These are phyloP conservation scores for Podilymbus podiceps DNA, from an alignment of 2,113 vertebrate species.

Conservation along the genomic window DNA sequence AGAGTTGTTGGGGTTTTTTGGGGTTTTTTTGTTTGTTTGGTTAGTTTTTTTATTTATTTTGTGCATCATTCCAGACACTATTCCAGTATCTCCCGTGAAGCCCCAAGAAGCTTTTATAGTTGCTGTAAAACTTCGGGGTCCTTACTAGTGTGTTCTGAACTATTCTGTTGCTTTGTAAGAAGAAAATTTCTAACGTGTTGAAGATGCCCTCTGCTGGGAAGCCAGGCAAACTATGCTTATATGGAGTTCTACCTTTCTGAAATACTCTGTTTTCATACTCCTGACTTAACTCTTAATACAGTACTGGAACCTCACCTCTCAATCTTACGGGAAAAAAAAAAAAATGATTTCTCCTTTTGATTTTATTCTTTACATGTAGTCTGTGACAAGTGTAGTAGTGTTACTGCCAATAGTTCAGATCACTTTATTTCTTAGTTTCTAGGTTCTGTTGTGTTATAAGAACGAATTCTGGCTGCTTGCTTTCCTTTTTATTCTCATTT, in stretches of 20 bases:
- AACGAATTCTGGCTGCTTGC: neutral
- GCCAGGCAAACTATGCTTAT: conserved; percentile 26
- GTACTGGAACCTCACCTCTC: neutral
- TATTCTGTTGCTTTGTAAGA: neutral
- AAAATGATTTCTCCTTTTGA: neutral
- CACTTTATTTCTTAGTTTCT: neutral
- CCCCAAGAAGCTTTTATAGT: neutral
- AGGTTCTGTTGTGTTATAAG: neutral
- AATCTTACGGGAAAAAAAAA: neutral
- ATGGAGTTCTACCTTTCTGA: neutral
- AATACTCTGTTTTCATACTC: neutral
- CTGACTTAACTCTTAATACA: neutral
- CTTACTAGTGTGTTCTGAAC: neutral
- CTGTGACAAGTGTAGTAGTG: neutral
- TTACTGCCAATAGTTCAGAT: neutral
- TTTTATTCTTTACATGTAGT: neutral
- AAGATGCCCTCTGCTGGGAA: conserved; percentile 81
- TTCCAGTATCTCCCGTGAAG: neutral
- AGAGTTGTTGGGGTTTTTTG: too few species aligned
- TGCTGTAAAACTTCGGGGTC: neutral
- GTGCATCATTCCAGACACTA: neutral
- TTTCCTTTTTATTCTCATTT: neutral
- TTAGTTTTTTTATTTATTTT: neutral
- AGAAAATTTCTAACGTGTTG: conserved; percentile 33
- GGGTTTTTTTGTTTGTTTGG: too few species aligned